Evolutionary conservation across 2,113 vertebrate species (phyloP).

Genomic region (Sphyrna mokarran): DNA sequence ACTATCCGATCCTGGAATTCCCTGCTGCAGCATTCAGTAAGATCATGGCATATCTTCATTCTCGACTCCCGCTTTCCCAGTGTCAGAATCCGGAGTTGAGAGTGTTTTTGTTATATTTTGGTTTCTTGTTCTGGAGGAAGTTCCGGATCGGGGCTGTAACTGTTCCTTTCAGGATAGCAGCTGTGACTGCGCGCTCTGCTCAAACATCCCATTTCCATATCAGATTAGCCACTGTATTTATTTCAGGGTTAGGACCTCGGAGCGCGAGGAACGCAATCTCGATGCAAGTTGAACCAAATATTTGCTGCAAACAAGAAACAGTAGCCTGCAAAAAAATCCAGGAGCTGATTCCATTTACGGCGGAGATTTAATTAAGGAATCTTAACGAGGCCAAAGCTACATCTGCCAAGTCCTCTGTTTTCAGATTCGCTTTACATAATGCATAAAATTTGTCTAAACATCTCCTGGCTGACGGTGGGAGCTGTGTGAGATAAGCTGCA

Average conservation of each 20-base stretch:
- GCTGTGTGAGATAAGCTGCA: conserved; percentile 72
- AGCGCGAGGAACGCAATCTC: conserved; percentile 34
- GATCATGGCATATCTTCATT: background rate
- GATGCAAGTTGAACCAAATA: conserved; percentile 24
- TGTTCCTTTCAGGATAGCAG: background rate
- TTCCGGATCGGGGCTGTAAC: too few species aligned
- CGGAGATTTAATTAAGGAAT: conserved; percentile 82
- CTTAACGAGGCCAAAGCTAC: conserved; percentile 78
- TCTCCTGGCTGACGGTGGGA: conserved; percentile 71
- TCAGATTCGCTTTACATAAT: conserved; percentile 81
- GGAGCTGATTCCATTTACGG: conserved; percentile 78
- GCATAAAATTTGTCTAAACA: conserved; percentile 81
- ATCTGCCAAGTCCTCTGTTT: conserved; percentile 80
- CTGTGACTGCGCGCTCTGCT: background rate
- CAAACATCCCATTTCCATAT: background rate
- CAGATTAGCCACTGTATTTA: conserved; percentile 5
- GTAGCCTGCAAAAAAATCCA: conserved; percentile 45
- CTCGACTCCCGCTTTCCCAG: background rate
- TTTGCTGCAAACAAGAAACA: conserved; percentile 26
- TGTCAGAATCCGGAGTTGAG: too few species aligned
- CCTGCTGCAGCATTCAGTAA: background rate
- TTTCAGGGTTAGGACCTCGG: conserved; percentile 44
- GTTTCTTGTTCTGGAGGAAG: background rate
- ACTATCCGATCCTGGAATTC: too few species aligned
- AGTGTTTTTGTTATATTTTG: background rate